Base-by-base conservation (phyloP, 2,113 vertebrate species). In the Hucho hucho region DNA sequence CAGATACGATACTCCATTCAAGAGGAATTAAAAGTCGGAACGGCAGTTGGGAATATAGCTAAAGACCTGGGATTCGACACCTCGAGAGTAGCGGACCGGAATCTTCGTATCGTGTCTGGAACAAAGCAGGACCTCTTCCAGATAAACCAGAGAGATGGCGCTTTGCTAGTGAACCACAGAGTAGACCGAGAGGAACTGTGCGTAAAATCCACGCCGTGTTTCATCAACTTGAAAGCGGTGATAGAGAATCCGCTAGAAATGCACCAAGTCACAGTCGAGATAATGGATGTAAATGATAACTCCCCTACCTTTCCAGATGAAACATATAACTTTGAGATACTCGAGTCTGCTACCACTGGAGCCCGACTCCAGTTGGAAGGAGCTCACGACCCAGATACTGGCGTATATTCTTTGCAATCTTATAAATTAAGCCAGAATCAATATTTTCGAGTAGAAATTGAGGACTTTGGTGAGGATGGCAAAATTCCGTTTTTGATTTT, bases 401-500 rank as follows among this genome's bases (percentile, higher is more conserved):
- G 90, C 16, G 46, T 85, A 3, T 92, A 94, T 86, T 84, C 86
- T 0, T 46, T 94, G 58, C 86, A 92, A 6, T 73, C 87, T 2
- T 94, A 93, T 69, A 92, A 89, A 29, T 37, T 94, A 2, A 92
- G 77, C 64, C 63, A 85, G 1, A 87, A 92, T 43, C 78, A 76
- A 0, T 90, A 90, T 90, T 94, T 93, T 78, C 89, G 87, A 0
- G 49, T 94, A 22, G 91, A 93, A 84, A 91, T 84, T 0, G 90
- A 93, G 1, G 91, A 92, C 58, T 90, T 86, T 74, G 92, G 83
- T 1, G 92, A 93, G 0, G 91, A 93, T 25, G 89, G 87, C 4
- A 94, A 93, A 29, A 83, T 92, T 16, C 92, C 92, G 0, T 90
- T 91, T 43, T 66, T 94, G 1, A 79, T 92, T 24, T 82, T 93